These are phyloP conservation scores for Brachionus calyciflorus DNA, from an alignment of 1,140 invertebrate genomes.

Conservation along the genomic window DNA sequence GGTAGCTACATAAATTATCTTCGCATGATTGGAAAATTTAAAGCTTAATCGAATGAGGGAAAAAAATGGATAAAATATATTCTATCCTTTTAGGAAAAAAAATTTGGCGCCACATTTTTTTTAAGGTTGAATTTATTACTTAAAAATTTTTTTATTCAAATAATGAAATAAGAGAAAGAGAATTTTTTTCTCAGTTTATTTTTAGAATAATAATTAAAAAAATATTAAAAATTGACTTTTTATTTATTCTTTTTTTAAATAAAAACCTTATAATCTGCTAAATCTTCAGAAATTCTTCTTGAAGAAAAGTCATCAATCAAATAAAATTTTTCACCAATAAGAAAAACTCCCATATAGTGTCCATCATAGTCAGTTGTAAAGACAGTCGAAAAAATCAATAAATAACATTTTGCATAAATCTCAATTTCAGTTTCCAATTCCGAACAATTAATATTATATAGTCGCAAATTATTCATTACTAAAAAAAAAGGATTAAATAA, in stretches of 20 bases:
- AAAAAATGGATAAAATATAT: no score
- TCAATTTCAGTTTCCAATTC: neutral
- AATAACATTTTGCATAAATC: neutral
- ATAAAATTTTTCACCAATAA: neutral
- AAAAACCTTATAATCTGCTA: neutral
- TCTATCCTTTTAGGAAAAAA: no score
- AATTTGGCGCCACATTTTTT: no score
- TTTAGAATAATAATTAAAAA: no score
- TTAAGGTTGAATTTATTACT: no score
- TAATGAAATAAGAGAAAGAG: no score
- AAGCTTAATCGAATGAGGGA: no score
- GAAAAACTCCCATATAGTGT: slow-evolving; percentile 2
- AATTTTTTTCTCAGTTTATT: no score
- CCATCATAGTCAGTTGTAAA: neutral
- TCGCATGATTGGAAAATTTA: no score
- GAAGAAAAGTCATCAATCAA: neutral
- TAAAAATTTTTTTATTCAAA: no score
- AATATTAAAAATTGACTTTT: no score
- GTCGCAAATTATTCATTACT: neutral
- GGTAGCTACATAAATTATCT: no score
- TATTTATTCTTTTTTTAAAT: neutral
- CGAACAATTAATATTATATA: neutral
- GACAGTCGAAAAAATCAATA: neutral
- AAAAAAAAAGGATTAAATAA: neutral
- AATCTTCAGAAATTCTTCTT: neutral